Evolutionary conservation across 1,140 invertebrate genomes (phyloP).

Genomic region (Caerostris darwini): DNA sequence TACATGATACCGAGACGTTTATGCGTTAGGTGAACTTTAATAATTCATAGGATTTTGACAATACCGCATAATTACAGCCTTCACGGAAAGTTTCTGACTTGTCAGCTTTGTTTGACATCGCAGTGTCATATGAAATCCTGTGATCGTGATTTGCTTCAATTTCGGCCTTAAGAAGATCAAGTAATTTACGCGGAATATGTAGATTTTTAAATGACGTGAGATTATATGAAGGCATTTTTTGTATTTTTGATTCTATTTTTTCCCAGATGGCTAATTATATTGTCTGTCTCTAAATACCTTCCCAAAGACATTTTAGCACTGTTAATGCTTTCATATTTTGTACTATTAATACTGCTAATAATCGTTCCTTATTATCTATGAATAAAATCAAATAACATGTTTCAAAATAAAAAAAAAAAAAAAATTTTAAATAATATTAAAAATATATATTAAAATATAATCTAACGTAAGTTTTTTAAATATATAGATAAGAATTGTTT

Average conservation of each 20-base stretch:
- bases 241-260: background rate
- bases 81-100: constrained; percentile 30
- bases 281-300: background rate
- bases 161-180: background rate
- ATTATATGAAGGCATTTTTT: background rate
- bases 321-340: too few relatives aligned
- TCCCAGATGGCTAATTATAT: background rate
- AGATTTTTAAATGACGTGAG: background rate
- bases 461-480: too few relatives aligned
- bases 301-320: too few relatives aligned
- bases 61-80: constrained; percentile 54
- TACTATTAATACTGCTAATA: too few relatives aligned
- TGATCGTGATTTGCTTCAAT: constrained; percentile 32
- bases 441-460: too few relatives aligned
- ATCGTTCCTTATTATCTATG: too few relatives aligned
- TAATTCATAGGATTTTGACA: constrained; percentile 62
- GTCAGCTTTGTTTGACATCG: constrained; percentile 40
- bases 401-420: too few relatives aligned
- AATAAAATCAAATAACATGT: too few relatives aligned
- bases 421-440: too few relatives aligned
- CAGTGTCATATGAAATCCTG: background rate
- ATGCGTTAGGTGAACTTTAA: constrained; percentile 54
- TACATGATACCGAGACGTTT: constrained; percentile 28
- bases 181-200: background rate
- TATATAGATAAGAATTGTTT: too few relatives aligned